These are phyloP conservation scores for Condylura cristata DNA, from an alignment of 2,113 vertebrate genomes.

Conservation along the genomic window DNA sequence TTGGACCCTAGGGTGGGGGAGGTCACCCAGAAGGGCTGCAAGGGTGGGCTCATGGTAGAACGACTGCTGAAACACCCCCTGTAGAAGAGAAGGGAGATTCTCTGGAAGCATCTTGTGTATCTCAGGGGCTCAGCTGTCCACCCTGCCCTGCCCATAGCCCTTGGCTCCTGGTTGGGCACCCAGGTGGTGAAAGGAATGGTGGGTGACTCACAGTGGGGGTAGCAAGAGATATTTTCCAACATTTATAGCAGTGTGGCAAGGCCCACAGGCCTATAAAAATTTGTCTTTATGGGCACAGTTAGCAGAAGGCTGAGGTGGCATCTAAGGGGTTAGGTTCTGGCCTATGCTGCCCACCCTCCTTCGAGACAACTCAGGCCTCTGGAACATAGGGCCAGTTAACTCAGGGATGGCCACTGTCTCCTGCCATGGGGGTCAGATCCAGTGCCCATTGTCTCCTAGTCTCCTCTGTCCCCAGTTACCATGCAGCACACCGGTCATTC, in stretches of 20 bases:
- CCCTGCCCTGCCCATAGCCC: accelerated
- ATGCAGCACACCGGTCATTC: not conserved
- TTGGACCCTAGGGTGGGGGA: not conserved
- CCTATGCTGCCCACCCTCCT: not conserved
- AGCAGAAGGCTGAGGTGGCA: not conserved
- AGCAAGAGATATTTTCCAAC: not conserved
- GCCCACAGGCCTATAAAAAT: not conserved
- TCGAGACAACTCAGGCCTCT: not conserved
- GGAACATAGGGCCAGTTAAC: not conserved
- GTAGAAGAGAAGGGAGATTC: not conserved
- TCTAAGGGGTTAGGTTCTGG: not conserved
- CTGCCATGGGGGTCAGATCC: not conserved
- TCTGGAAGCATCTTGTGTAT: not conserved
- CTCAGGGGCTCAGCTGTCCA: too few relatives aligned
- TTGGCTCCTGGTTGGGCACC: not conserved
- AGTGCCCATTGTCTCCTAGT: not conserved
- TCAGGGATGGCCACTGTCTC: not conserved
- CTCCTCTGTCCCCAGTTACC: not conserved
- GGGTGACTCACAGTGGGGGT: too few relatives aligned
- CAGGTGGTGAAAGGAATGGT: too few relatives aligned
- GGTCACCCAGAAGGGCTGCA: not conserved
- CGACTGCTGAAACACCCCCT: not conserved
- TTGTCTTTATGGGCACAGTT: not conserved
- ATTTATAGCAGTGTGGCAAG: not conserved
- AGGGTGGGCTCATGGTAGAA: not conserved